These are phyloP conservation scores for Polymixis lichenea DNA, from an alignment of 2,888 invertebrate genomes.

Conservation along the genomic window DNA sequence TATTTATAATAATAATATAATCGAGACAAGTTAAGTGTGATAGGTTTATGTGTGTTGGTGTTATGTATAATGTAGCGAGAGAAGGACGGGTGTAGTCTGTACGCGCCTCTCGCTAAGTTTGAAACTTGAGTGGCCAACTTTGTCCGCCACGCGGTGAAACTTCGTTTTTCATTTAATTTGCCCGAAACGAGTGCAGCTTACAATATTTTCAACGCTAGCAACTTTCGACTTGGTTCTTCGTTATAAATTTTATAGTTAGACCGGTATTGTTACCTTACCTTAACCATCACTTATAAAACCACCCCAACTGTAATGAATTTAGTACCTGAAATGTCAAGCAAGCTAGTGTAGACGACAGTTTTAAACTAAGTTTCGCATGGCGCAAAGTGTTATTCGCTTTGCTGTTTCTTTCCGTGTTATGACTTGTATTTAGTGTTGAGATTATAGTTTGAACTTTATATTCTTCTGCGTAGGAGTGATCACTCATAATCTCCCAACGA, in stretches of 20 bases:
- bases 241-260: slow-evolving; percentile 87
- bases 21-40: slow-evolving; percentile 22
- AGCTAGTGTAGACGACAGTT: slow-evolving; percentile 67
- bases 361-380: slow-evolving; percentile 68
- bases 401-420: slow-evolving; percentile 53
- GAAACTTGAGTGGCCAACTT: slow-evolving; percentile 88
- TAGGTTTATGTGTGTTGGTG: slow-evolving; percentile 41
- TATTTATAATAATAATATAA: too few species aligned
- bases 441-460: slow-evolving; percentile 13
- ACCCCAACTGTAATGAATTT: slow-evolving; percentile 74
- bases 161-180: slow-evolving; percentile 90
- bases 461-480: slow-evolving; percentile 9
- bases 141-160: slow-evolving; percentile 84
- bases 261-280: slow-evolving; percentile 67
- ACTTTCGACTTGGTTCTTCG: slow-evolving; percentile 84
- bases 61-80: slow-evolving; percentile 65
- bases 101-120: slow-evolving; percentile 74
- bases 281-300: slow-evolving; percentile 69
- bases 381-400: slow-evolving; percentile 48
- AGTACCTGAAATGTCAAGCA: slow-evolving; percentile 73
- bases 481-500: slow-evolving; percentile 40
- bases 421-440: slow-evolving; percentile 32
- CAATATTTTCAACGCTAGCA: slow-evolving; percentile 89
- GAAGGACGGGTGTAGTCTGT: slow-evolving; percentile 67
- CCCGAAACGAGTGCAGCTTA: slow-evolving; percentile 88